These are phyloP conservation scores for Psilopsiagon aymara DNA, from an alignment of 2,113 vertebrate genomes.

Conservation along the genomic window DNA sequence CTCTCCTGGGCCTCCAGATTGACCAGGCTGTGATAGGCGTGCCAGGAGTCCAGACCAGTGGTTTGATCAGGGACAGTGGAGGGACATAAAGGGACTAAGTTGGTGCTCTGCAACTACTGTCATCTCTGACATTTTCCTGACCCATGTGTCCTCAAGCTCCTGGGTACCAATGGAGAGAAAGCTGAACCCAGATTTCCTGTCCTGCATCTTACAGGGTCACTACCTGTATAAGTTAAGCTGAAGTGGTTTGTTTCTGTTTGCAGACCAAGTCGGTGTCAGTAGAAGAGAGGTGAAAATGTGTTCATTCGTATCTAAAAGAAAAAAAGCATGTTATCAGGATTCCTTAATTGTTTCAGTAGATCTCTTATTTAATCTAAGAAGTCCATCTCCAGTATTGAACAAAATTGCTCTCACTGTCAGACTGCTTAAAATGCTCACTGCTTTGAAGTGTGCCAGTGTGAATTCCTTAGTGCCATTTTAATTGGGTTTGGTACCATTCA, in stretches of 20 bases:
- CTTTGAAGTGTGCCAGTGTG: not conserved
- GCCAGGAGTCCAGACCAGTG: not conserved
- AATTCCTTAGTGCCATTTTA: not conserved
- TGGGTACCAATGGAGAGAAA: not conserved
- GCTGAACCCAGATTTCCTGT: not conserved
- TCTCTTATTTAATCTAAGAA: not conserved
- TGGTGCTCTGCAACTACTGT: not conserved
- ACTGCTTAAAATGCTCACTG: not conserved
- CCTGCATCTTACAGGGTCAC: not conserved
- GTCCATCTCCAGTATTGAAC: not conserved
- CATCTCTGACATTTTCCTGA: not conserved
- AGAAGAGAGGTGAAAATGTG: not conserved
- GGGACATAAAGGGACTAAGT: not conserved
- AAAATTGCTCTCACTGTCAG: not conserved
- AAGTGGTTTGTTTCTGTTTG: conserved; percentile 18
- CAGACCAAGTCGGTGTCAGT: not conserved
- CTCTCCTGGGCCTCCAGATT: not conserved
- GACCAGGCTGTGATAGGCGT: not conserved
- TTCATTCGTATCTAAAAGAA: not conserved
- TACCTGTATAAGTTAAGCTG: not conserved
- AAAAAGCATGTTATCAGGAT: not conserved
- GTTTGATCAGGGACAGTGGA: not conserved
- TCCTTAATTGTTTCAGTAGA: not conserved
- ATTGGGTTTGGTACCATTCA: not conserved
- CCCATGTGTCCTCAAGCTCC: not conserved